Base-by-base conservation (phyloP, 1,140 invertebrate species). In the Macrotrachela quadricornifera region DNA sequence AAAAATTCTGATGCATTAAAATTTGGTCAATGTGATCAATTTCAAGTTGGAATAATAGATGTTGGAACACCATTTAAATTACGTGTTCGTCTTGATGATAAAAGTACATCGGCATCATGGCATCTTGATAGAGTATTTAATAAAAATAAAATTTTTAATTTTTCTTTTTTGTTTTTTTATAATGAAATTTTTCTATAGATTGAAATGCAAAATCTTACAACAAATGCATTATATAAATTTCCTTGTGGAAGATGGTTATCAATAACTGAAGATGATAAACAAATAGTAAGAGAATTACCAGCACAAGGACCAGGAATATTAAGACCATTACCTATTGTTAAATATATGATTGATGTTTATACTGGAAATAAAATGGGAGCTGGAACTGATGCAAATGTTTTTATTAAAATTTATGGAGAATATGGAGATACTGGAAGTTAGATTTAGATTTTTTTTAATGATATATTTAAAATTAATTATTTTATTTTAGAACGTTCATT, bases 341-440 rank as follows among this genome's bases (percentile, higher is more conserved):
- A 59, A 17, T 68, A 68, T 52, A 57, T 40, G 0, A 59, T 67
- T 15, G 61, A 64, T 45, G 64, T 67, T 6, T 57, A 62, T 50
- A 68, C 66, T 14, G 66, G 65, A 9, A 62, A 63, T 41, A 58
- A 61, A 37, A 55, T 46, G 30, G 58, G 55, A 42, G 65, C 63
- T 21, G 66, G 66, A 8, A 68, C 66, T 11, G 62, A 66, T 57
- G 64, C 64, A 45, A 66, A 68, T 59, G 64, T 67, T n/a, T 67
- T 63, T 50, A 46, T 67, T 16, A 63, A 62, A 46, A 57, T 68
- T 40, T 66, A 63, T 55, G 65, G 66, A 9, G 61, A 64, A 21
- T 59, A 62, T 14, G 65, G 65, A n/a, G 66, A 68, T 57, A 67
- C 64, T 10, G 65, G 66, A 10, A 58, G 62, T 15, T 52, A 64